These are phyloP conservation scores for Microcebus ravelobensis DNA, from an alignment of 2,113 vertebrate genomes.

Conservation along the genomic window DNA sequence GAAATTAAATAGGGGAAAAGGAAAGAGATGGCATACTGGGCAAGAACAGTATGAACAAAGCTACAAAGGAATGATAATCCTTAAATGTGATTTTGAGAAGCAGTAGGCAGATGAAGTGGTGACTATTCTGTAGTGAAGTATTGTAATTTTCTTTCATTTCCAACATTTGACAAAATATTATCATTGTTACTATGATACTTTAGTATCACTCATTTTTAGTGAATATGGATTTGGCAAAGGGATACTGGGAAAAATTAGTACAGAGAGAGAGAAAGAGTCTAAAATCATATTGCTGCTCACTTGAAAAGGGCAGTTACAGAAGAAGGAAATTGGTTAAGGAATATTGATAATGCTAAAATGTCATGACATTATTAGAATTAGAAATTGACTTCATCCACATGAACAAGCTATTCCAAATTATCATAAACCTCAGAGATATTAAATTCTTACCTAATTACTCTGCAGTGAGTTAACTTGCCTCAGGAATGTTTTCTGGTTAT, in stretches of 20 bases:
- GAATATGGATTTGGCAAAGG: not conserved
- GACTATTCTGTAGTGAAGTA: not conserved
- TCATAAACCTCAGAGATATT: not conserved
- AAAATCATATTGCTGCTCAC: not conserved
- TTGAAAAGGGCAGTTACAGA: not conserved
- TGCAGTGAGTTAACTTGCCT: not conserved
- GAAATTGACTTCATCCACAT: not conserved
- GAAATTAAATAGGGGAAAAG: not conserved
- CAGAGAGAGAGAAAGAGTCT: not conserved
- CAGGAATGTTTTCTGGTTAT: not conserved
- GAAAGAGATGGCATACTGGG: not conserved
- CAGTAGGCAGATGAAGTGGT: not conserved
- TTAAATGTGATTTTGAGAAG: not conserved
- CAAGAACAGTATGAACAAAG: not conserved
- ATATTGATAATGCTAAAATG: not conserved
- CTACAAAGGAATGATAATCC: not conserved
- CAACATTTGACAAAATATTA: not conserved
- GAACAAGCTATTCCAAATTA: not conserved
- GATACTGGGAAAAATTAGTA: not conserved
- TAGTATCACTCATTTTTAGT: not conserved
- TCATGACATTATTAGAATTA: constrained; percentile 21
- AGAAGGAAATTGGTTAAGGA: not conserved
- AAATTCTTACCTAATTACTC: not conserved
- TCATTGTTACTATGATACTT: not conserved
- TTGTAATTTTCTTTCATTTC: not conserved